These are phyloP conservation scores for Xestia xanthographa DNA, from an alignment of 2,888 invertebrate genomes.

Conservation along the genomic window DNA sequence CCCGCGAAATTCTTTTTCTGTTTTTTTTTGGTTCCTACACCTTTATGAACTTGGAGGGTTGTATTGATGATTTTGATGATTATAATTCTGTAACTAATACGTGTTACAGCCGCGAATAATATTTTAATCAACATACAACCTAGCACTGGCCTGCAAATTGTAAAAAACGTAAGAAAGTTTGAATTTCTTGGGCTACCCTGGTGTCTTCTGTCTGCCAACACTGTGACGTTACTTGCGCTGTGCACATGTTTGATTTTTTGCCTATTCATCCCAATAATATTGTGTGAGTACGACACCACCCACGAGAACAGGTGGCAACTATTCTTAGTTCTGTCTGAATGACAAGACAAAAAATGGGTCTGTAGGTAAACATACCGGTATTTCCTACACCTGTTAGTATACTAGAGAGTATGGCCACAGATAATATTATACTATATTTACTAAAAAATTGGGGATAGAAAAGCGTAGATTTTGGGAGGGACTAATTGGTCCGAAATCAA, in stretches of 20 bases:
- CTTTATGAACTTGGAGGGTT: too few relatives aligned
- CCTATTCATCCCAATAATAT: constrained; percentile 33
- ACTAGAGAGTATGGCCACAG: background rate
- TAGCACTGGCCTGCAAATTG: too few relatives aligned
- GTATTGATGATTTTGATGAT: too few relatives aligned
- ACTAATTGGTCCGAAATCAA: background rate
- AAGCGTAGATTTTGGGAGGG: background rate
- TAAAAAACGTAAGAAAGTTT: too few relatives aligned
- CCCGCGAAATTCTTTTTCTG: too few relatives aligned
- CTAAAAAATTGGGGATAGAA: background rate
- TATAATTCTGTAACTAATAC: too few relatives aligned
- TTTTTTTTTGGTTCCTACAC: too few relatives aligned
- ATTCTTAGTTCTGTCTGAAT: constrained; percentile 38
- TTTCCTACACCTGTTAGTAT: background rate
- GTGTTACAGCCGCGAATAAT: too few relatives aligned
- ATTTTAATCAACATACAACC: too few relatives aligned
- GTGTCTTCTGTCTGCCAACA: background rate
- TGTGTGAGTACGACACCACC: constrained; percentile 36
- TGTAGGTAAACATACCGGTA: constrained; percentile 25
- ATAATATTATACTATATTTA: too few relatives aligned
- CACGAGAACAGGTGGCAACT: constrained; percentile 28
- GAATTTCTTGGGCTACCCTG: too few relatives aligned
- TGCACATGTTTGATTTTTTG: constrained; percentile 7
- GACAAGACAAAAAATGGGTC: constrained; percentile 17
- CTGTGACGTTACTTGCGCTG: background rate